Conservation (phyloP, 2,888 invertebrate species). For the Lasioglossum lativentre region DNA sequence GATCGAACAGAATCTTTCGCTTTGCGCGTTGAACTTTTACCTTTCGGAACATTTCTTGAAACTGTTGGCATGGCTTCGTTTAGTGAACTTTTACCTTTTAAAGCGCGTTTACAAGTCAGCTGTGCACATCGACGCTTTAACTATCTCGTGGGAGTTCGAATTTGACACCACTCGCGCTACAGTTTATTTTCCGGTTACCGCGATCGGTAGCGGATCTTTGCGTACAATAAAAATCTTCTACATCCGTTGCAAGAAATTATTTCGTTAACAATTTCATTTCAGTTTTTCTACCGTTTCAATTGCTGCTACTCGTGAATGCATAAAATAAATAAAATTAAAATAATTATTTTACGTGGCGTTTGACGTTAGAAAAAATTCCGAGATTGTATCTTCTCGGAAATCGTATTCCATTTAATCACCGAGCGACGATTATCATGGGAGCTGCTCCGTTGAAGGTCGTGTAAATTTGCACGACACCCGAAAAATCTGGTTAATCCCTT, state of each 20-base stretch:
- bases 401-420: background rate
- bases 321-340: too few species aligned
- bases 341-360: too few species aligned
- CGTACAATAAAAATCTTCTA: too few species aligned
- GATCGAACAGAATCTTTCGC: background rate
- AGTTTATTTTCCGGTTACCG: background rate
- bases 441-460: background rate
- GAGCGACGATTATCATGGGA: background rate
- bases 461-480: conserved; percentile 39
- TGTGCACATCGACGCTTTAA: background rate
- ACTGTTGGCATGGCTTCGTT: background rate
- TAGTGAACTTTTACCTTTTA: background rate
- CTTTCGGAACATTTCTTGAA: background rate
- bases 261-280: too few species aligned
- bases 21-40: background rate
- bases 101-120: background rate
- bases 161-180: background rate
- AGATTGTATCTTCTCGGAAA: background rate
- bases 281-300: background rate
- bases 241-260: too few species aligned
- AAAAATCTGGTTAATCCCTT: conserved; percentile 44
- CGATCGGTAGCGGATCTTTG: too few species aligned
- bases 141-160: background rate
- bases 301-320: too few species aligned
- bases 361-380: background rate